These are phyloP conservation scores for Agriopis marginaria DNA, from an alignment of 2,888 invertebrate genomes.

Conservation along the genomic window DNA sequence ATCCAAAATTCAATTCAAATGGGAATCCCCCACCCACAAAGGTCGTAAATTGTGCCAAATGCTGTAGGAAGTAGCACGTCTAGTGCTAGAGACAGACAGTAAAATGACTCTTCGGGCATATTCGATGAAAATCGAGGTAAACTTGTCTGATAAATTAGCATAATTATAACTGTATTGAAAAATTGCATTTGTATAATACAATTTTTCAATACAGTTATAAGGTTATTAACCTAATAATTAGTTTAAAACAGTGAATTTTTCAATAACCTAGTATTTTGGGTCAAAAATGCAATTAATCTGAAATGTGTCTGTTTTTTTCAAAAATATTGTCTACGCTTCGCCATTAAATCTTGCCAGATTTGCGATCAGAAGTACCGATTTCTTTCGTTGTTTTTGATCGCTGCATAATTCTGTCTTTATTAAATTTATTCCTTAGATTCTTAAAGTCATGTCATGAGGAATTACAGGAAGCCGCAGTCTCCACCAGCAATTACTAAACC, in stretches of 20 bases:
- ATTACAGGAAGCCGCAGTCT: conserved; percentile 30
- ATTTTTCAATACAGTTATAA: not conserved
- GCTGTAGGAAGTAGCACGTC: not conserved
- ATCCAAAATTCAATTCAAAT: conserved; percentile 10
- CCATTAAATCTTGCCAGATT: not conserved
- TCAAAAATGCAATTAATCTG: not conserved
- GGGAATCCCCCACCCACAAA: not conserved
- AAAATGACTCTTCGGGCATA: conserved; percentile 16
- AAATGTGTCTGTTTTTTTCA: not conserved
- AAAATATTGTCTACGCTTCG: not conserved
- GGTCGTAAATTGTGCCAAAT: conserved; percentile 19
- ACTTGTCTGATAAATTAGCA: conserved; percentile 27
- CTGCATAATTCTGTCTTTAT: not conserved
- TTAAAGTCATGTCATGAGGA: conserved; percentile 9
- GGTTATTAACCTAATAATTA: no score
- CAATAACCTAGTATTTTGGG: not conserved
- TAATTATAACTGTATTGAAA: no score
- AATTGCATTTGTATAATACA: not conserved
- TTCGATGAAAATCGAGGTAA: conserved; percentile 17
- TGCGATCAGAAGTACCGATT: not conserved
- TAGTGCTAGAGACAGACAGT: conserved; percentile 16
- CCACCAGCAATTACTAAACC: conserved; percentile 21
- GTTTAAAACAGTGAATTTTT: no score
- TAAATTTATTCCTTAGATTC: conserved; percentile 3
- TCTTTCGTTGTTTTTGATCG: not conserved